Evolutionary conservation across 2,797 vertebrate species (phyloP).

Genomic region (Vultur gryphus): DNA sequence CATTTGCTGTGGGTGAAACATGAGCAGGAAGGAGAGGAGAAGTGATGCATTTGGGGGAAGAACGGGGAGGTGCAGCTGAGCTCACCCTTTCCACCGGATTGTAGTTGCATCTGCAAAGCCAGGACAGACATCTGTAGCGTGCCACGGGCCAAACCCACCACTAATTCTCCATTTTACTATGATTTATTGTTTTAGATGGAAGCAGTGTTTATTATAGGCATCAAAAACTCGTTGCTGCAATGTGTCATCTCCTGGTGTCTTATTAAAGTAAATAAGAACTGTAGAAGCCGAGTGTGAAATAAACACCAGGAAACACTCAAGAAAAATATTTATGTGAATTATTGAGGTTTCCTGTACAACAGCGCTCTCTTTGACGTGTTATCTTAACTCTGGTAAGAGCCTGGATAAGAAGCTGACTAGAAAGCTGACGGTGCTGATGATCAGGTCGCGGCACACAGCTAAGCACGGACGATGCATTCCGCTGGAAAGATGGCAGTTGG

Average conservation of each 20-base stretch:
- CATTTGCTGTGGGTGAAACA: background rate
- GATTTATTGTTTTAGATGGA: background rate
- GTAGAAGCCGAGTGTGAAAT: background rate
- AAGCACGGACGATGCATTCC: rapidly evolving
- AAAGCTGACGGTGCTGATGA: background rate
- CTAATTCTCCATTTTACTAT: background rate
- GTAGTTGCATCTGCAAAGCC: background rate
- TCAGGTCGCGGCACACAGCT: background rate
- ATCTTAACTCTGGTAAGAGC: background rate
- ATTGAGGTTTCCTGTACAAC: background rate
- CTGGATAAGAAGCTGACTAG: background rate
- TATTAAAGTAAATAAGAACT: background rate
- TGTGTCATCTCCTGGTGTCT: background rate
- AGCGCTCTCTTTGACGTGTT: background rate
- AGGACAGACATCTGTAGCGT: background rate
- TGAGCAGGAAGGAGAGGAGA: background rate
- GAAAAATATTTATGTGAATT: background rate
- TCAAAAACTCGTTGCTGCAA: background rate
- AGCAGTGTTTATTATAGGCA: background rate
- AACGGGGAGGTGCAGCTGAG: background rate
- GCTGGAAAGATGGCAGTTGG: background rate
- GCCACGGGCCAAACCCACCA: rapidly evolving
- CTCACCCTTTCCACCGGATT: background rate
- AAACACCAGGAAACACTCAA: background rate
- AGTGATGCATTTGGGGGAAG: rapidly evolving